Percentiles rank a stretch among this genome's conserved stretches.
Evolutionary conservation across 2,888 invertebrate genomes (phyloP).

Genomic region (Stenodera caucasica): DNA sequence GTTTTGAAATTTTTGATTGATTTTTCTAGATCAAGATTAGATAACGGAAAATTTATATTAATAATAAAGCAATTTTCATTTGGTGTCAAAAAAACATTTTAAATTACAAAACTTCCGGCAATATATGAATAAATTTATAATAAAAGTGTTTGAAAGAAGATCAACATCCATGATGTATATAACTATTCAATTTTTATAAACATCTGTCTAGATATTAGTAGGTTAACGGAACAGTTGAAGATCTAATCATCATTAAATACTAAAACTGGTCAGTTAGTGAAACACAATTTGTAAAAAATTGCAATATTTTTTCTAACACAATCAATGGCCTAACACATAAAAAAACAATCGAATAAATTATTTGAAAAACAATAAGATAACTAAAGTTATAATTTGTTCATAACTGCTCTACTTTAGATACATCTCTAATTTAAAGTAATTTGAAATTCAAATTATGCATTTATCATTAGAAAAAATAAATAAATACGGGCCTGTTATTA

Average conservation of each 20-base stretch:
- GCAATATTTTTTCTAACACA: background rate
- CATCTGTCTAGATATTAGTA: slow-evolving; percentile 23
- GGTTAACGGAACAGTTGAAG: slow-evolving; percentile 30
- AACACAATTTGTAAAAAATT: slow-evolving; percentile 14
- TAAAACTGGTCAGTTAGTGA: slow-evolving; percentile 26
- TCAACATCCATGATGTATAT: slow-evolving; percentile 5
- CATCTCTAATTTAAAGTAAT: too few species aligned
- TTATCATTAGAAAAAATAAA: background rate
- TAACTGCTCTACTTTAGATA: too few species aligned
- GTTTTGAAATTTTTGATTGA: background rate
- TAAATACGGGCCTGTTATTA: background rate
- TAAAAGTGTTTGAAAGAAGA: background rate
- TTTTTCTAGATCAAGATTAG: background rate
- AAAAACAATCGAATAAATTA: too few species aligned
- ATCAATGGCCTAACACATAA: too few species aligned
- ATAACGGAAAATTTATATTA: background rate
- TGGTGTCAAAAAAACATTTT: background rate
- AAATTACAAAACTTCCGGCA: background rate
- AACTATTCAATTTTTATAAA: slow-evolving; percentile 11
- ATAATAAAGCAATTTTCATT: background rate
- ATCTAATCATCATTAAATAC: slow-evolving; percentile 15
- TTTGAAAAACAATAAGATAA: background rate
- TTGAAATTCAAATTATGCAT: too few species aligned
- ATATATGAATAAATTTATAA: background rate
- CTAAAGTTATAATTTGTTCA: too few species aligned